Base-by-base conservation (phyloP, 2,797 vertebrate species). In the Phrynocephalus guinanensis region DNA sequence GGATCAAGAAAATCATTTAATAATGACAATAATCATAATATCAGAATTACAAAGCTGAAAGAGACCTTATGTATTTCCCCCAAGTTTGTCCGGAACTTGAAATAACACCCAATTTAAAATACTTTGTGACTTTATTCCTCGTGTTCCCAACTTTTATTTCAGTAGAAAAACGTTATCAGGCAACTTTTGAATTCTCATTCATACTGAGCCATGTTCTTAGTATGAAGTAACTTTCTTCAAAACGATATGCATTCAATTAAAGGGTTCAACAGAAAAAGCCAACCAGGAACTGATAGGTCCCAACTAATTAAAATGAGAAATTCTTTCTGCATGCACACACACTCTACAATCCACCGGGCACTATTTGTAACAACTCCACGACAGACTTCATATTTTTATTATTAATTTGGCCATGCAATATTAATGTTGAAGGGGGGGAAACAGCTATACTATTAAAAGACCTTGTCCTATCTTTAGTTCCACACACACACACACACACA, bases 281-380 rank as follows among this genome's bases (percentile, higher is more conserved):
- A 30, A 16, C 5, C 5, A 56, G 52, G 26, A 60, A 48, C 68
- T 52, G 1, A 16, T 11, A n/a, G 60, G 33, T n/a, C 30, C 44
- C 67, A 68, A n/a, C 6, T 10, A 68, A 87, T 50, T 26, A 50
- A 80, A 81, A 79, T 50, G 38, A 81, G 33, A 80, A 80, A 66
- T 24, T 28, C 18, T 28, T 18, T 67, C 63, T 78, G 22, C 13
- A 11, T 6, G 80, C 87, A 52, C 3, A 15, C 18, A 83, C 87
- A 52, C 1, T 5, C 18, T 7, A 72, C 89, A 94, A 95, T 95
- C 92, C 94, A 94, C 93, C 92, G 89, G 79, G 86, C 89, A 93
- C 92, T 95, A 94, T 93, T 94, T 95, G 94, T 93, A 95, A 91
- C 92, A 96, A 89, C 94, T 95, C 90, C 93, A 95, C 93, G 91